Base-by-base conservation (phyloP, 2,888 invertebrate species). In the Pristionchus arcanus region DNA sequence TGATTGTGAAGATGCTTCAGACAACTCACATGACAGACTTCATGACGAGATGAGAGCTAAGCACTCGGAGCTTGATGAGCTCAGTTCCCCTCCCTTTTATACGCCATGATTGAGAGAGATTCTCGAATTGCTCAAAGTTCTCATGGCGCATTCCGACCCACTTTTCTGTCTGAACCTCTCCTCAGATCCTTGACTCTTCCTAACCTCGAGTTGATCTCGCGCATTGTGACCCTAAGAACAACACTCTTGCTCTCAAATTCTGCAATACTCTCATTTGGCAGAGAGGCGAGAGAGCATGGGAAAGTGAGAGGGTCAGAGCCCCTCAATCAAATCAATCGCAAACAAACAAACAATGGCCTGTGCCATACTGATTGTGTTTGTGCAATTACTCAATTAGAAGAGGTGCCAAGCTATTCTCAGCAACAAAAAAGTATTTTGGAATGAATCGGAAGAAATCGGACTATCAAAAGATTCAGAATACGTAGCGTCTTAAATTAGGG, bases 131-230 rank as follows among this genome's bases (percentile, higher is more conserved):
- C 25, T 21, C 63, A 25, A 11, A 25, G 63, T 63, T 63, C 63
- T 63, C 4, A 49, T 63, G n/a, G 11, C 55, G 19, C 16, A 55
- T 63, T 21, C 25, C 63, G 55, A 63, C n/a, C n/a, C 63, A 63
- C 63, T 25, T 63, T 63, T 63, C n/a, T n/a, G 4, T 63, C 63
- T 63, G 63, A 3, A 63, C n/a, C 63, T 63, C 63, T 63, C n/a
- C 63, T 11, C 2, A n/a, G 1, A 25, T n/a, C 63, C 25, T 21
- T 0, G 4, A 63, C 63, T 63, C 11, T 63, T 25, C 25, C 63
- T 63, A n/a, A 63, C n/a, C 63, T 63, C 63, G 63, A 63, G 63
- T 63, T 63, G 63, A 63, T 63, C 63, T 21, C 63, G 63, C 63
- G 21, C 63, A 63, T 63, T 63, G 55, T 55, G 55, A 55, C 55